Percentiles rank a stretch among this genome's conserved stretches.
These are phyloP conservation scores for Cephalopterus ornatus DNA, from an alignment of 2,113 vertebrate genomes.

Conservation along the genomic window DNA sequence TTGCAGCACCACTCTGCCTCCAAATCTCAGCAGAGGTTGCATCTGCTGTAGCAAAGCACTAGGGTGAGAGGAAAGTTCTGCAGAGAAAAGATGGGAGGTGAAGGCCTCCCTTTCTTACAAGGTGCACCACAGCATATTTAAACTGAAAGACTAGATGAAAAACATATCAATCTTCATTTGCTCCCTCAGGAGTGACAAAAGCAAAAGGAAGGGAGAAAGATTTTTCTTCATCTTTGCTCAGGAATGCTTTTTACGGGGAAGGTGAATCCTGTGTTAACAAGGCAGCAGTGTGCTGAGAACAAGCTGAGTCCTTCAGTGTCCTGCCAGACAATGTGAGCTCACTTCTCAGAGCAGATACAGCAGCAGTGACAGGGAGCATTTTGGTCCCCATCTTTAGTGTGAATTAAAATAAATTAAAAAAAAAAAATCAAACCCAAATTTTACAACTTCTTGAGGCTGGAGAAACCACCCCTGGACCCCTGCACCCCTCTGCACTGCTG, in stretches of 20 bases:
- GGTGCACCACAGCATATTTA: not conserved
- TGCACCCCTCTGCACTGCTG: not conserved
- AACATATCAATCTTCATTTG: slow-evolving; percentile 34
- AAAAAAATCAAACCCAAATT: not conserved
- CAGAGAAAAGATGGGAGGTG: not conserved
- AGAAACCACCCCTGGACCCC: not conserved
- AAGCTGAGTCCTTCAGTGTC: not conserved
- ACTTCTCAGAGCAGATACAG: not conserved
- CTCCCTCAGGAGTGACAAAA: not conserved
- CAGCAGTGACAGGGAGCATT: not conserved
- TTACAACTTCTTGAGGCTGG: not conserved
- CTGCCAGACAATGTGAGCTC: fast-evolving
- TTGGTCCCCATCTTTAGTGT: not conserved
- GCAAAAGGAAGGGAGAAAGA: not conserved
- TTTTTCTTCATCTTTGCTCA: not conserved
- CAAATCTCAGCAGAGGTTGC: not conserved
- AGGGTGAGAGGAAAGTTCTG: not conserved
- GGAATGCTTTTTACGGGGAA: not conserved
- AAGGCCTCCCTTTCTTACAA: not conserved
- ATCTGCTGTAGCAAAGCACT: not conserved
- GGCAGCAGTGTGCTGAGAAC: not conserved
- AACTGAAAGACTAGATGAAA: not conserved
- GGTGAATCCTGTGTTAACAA: not conserved
- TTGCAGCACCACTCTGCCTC: not conserved
- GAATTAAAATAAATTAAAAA: not conserved